phyloP scores from a whole-genome alignment of 2,888 invertebrate species.

The Drosophila setosimentum region DNA sequence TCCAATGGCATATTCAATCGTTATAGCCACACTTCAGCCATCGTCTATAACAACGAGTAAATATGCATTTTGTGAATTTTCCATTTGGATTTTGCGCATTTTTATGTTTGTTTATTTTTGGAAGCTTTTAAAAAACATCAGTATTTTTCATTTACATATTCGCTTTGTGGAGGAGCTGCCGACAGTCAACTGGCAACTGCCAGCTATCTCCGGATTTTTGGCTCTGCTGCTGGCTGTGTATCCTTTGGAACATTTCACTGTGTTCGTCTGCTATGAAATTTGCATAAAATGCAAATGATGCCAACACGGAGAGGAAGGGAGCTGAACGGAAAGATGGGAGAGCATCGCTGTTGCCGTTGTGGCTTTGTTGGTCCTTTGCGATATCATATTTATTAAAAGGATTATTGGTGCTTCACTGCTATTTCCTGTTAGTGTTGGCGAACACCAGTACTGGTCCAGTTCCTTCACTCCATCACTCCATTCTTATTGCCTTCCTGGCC shows the following conservation, averaged over 20 bases:
- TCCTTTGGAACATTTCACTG: constrained; percentile 69
- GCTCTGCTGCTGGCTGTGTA: constrained; percentile 42
- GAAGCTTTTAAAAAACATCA: constrained; percentile 80
- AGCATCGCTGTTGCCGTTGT: constrained; percentile 53
- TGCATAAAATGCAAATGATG: constrained; percentile 84
- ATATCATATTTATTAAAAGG: constrained; percentile 85
- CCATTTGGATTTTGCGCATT: constrained; percentile 65
- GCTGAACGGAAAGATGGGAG: constrained; percentile 18
- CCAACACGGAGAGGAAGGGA: constrained; percentile 41
- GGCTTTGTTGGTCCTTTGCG: constrained; percentile 83
- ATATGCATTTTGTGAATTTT: constrained; percentile 76
- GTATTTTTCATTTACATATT: constrained; percentile 79
- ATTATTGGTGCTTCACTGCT: constrained; percentile 83
- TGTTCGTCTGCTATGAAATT: constrained; percentile 74
- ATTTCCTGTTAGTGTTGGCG: constrained; percentile 81
- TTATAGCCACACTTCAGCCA: constrained; percentile 24
- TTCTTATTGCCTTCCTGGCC: background rate
- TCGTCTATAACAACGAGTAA: constrained; percentile 60
- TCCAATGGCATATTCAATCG: constrained; percentile 10
- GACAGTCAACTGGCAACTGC: constrained; percentile 17
- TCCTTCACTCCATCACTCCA: background rate
- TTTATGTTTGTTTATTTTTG: constrained; percentile 80
- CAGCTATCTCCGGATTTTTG: constrained; percentile 4
- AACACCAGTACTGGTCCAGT: constrained; percentile 27
- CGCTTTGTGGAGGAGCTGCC: constrained; percentile 64